A percentile compares a stretch with the other conserved stretches of the same genome.
phyloP scores from a whole-genome alignment of 2,888 invertebrate species.

The Gandaritis pyraliata region DNA sequence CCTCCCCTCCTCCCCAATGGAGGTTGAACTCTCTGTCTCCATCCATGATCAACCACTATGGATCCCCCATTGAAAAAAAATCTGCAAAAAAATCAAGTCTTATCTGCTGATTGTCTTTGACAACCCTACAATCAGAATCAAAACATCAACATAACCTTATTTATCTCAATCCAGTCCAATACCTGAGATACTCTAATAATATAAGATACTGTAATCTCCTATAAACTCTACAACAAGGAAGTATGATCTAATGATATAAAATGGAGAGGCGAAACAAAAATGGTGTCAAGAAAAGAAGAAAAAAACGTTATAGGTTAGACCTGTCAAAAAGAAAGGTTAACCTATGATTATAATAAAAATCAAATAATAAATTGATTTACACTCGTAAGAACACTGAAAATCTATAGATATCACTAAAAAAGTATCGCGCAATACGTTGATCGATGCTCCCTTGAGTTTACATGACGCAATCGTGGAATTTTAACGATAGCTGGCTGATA shows the following conservation, averaged over 20 bases:
- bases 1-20: slow-evolving; percentile 78
- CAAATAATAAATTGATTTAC: slow-evolving; percentile 43
- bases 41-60: slow-evolving; percentile 60
- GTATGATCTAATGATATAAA: slow-evolving; percentile 54
- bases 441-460: slow-evolving; percentile 60
- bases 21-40: slow-evolving; percentile 71
- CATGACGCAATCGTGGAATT: slow-evolving; percentile 81
- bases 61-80: slow-evolving; percentile 47
- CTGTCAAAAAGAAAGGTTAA: slow-evolving; percentile 77
- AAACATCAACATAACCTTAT: slow-evolving; percentile 84
- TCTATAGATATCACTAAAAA: slow-evolving; percentile 14
- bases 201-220: slow-evolving; percentile 15
- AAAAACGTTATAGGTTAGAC: slow-evolving; percentile 73
- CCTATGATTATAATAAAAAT: slow-evolving; percentile 47
- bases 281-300: slow-evolving; percentile 70
- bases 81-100: slow-evolving; percentile 8
- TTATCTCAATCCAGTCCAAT: slow-evolving; percentile 37
- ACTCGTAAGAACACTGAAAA: slow-evolving; percentile 18
- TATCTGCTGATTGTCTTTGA: slow-evolving; percentile 28
- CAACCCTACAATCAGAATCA: slow-evolving; percentile 61
- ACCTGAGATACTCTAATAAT: slow-evolving; percentile 11
- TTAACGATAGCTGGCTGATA: slow-evolving; percentile 65
- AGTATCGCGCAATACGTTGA: slow-evolving; percentile 33
- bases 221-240: slow-evolving; percentile 24
- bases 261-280: slow-evolving; percentile 73